Percentiles rank a stretch among this genome's conserved stretches.
phyloP scores from a whole-genome alignment of 2,113 vertebrate genomes.

The Myanophis thanlyinensis region DNA sequence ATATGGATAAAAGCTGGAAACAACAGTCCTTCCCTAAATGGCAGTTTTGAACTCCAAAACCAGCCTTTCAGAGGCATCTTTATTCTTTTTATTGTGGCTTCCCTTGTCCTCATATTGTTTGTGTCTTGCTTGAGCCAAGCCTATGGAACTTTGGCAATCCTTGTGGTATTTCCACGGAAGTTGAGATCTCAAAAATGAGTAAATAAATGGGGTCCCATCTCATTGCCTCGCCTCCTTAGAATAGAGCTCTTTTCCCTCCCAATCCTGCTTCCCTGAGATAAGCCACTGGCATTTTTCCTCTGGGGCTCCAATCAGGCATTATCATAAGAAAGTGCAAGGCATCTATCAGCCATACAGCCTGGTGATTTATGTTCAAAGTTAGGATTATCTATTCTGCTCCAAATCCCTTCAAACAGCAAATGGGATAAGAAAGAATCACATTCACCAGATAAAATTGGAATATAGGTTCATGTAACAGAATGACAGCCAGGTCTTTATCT shows the following conservation, averaged over 20 bases:
- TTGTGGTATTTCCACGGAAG: neutral
- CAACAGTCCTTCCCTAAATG: neutral
- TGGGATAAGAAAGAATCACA: conserved; percentile 79
- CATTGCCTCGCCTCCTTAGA: conserved; percentile 18
- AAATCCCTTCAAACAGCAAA: conserved; percentile 96
- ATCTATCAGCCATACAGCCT: conserved; percentile 78
- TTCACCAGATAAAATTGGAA: conserved; percentile 80
- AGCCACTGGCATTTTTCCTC: conserved; percentile 85
- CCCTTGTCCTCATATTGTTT: rapidly evolving
- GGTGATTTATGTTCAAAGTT: conserved; percentile 94
- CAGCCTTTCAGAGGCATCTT: neutral
- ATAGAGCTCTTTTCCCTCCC: conserved; percentile 30
- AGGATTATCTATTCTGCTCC: conserved; percentile 88
- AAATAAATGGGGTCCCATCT: neutral
- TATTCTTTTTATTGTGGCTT: rapidly evolving
- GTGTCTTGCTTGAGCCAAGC: neutral
- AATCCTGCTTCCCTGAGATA: conserved; percentile 87
- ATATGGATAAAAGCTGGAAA: neutral
- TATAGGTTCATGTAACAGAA: conserved; percentile 61
- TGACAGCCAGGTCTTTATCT: conserved; percentile 71
- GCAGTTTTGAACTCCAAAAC: neutral
- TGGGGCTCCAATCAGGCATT: conserved; percentile 78
- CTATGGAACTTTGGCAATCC: neutral
- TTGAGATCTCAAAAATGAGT: conserved; percentile 34
- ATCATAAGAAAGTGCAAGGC: conserved; percentile 90